Percentiles rank a stretch among this genome's conserved stretches.
Conservation (phyloP, 2,888 invertebrate genomes). For the Pseudolycoriella hygida region DNA sequence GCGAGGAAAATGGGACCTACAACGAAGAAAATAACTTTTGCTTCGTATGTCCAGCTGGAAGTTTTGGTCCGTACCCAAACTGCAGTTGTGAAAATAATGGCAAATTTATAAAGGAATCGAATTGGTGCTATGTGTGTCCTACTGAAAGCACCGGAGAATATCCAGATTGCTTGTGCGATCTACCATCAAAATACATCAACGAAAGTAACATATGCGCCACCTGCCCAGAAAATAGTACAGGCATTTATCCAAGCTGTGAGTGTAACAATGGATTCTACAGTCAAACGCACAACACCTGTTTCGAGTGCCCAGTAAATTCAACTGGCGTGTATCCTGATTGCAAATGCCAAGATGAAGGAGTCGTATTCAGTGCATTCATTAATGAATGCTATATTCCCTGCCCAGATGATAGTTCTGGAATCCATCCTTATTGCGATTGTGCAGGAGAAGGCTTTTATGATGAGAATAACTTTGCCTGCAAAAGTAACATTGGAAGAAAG, state of each 20-base stretch:
- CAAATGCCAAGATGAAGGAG: not conserved
- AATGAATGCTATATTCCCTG: not conserved
- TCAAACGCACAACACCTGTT: not conserved
- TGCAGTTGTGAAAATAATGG: not conserved
- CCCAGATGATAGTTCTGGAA: not conserved
- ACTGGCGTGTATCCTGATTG: not conserved
- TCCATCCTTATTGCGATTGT: conserved; percentile 1
- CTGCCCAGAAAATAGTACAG: not conserved
- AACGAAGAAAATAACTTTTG: not conserved
- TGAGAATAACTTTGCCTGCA: too few species aligned
- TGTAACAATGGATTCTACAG: not conserved
- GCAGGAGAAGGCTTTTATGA: not conserved
- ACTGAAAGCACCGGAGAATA: too few species aligned
- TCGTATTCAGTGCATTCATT: not conserved
- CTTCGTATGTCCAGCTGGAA: not conserved
- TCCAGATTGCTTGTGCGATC: too few species aligned
- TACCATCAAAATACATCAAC: not conserved
- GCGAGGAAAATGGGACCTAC: not conserved
- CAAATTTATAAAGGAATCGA: too few species aligned
- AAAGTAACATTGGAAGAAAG: too few species aligned
- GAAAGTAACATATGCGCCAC: not conserved
- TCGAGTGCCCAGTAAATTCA: not conserved
- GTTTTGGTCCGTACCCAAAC: not conserved
- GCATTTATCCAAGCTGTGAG: not conserved
- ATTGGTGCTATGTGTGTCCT: too few species aligned